Percentiles rank a stretch among this genome's conserved stretches.
These are phyloP conservation scores for Trialeurodes vaporariorum DNA, from an alignment of 1,140 invertebrate genomes.

Conservation along the genomic window DNA sequence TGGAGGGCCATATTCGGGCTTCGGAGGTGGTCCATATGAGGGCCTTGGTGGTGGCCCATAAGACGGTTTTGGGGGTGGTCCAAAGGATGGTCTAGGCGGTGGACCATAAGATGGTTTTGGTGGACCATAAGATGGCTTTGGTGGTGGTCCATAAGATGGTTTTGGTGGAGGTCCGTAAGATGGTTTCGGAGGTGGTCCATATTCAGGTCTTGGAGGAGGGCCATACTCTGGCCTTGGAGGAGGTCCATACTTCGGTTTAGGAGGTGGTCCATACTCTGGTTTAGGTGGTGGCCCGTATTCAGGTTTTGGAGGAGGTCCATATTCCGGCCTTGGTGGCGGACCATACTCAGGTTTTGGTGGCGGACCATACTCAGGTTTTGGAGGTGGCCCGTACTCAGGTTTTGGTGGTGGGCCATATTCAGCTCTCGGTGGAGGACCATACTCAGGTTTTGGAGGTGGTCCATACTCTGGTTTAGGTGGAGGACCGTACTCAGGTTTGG, in stretches of 20 bases:
- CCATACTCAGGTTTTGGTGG: slow-evolving; percentile 35
- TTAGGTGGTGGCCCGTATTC: slow-evolving; percentile 31
- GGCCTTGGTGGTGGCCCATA: slow-evolving; percentile 36
- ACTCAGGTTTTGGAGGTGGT: slow-evolving; percentile 27
- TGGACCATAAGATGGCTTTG: slow-evolving; percentile 27
- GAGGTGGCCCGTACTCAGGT: slow-evolving; percentile 33
- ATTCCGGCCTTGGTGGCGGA: slow-evolving; percentile 28
- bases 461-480: slow-evolving; percentile 27
- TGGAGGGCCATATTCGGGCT: slow-evolving; percentile 29
- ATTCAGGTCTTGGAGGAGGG: slow-evolving; percentile 36
- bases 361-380: slow-evolving; percentile 27
- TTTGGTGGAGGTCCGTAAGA: slow-evolving; percentile 37
- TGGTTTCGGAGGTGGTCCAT: slow-evolving; percentile 27
- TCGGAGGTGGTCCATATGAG: slow-evolving; percentile 28
- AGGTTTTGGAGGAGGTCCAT: slow-evolving; percentile 33
- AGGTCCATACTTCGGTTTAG: slow-evolving; percentile 32
- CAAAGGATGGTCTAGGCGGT: slow-evolving; percentile 34
- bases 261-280: slow-evolving; percentile 35
- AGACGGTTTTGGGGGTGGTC: slow-evolving; percentile 29
- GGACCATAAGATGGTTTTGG: slow-evolving; percentile 31
- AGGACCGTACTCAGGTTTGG: slow-evolving; percentile 25
- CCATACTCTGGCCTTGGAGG: slow-evolving; percentile 34
- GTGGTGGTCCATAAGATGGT: slow-evolving; percentile 33
- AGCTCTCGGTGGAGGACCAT: slow-evolving; percentile 33
- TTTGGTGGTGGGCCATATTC: slow-evolving; percentile 32